Base-by-base conservation (phyloP, 2,113 vertebrate species). In the Lates calcarifer region DNA sequence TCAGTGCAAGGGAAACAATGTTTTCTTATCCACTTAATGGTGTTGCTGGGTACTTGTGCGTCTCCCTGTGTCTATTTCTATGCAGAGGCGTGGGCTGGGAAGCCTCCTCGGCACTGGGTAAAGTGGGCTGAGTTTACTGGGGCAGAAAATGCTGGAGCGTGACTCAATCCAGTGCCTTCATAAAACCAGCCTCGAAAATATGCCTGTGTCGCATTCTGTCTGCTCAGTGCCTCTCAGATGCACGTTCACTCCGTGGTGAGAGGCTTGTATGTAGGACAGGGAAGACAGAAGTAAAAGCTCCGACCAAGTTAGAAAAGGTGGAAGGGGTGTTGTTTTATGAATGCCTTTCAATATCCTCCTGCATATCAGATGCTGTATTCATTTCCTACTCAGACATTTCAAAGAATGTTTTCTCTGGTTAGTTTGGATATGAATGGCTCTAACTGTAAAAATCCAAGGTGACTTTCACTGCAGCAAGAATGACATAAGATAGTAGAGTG, bases 91-190 rank as follows among this genome's bases (percentile, higher is more conserved):
- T 56, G 45, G 75, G 73, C 69, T 81, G 78, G 68, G 78, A 85
- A 83, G 84, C 77, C 78, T 91, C 68, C 84, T 93, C 87, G 2
- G 81, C 66, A 74, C 76, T 67, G 61, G 81, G 64, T 74, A 91
- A 94, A 92, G 85, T 92, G 88, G 91, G 87, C 85, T 93, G 87
- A 91, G 88, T 92, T 95, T 94, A 95, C 89, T 94, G 89, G 93
- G 93, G 94, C 93, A 94, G 93, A 95, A 95, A 94, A 95, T 93
- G 84, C 87, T 76, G 83, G 70, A 90, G 87, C 84, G 82, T 94
- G 93, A 94, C 91, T 92, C 91, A 93, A 89, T 79, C 77, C 85
- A 88, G 83, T 55, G 86, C 74, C 79, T 91, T 84, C 81, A 73
- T 89, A 86, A 82, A 88, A 87, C 87, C 93, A 91, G 88, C 68